Conservation (phyloP, 2,113 vertebrate species). For the Okapia johnstoni region DNA sequence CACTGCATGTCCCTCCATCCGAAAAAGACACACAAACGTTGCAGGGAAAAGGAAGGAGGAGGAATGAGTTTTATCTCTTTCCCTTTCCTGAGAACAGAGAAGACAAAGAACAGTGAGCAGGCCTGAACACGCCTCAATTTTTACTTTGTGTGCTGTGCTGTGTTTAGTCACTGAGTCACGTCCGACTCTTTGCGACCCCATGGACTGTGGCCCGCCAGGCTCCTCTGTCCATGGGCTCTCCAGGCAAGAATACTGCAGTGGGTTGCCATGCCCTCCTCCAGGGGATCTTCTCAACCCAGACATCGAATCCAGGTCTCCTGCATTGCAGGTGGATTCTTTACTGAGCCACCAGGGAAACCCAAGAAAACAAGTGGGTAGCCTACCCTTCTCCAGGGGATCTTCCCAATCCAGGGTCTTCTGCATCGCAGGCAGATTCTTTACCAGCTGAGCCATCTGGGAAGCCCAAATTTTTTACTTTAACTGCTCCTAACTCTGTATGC, state of each 20-base stretch:
- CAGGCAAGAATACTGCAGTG: background rate
- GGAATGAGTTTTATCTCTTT: background rate
- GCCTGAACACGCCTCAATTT: background rate
- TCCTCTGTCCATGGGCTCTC: background rate
- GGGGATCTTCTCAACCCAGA: background rate
- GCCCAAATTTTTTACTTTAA: background rate
- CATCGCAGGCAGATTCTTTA: background rate
- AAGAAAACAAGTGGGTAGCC: too few species aligned
- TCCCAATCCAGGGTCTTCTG: background rate
- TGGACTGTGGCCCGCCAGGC: fast-evolving
- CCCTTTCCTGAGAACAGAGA: background rate
- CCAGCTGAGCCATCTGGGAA: background rate
- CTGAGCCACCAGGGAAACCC: too few species aligned
- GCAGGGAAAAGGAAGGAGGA: background rate
- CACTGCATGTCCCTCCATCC: fast-evolving
- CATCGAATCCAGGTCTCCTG: too few species aligned
- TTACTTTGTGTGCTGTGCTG: background rate
- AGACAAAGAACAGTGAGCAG: background rate
- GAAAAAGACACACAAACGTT: background rate
- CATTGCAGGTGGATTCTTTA: too few species aligned
- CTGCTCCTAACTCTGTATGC: background rate
- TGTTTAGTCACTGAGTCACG: fast-evolving
- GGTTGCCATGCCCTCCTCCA: background rate
- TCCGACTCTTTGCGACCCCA: background rate
- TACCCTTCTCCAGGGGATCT: background rate